phyloP scores from a whole-genome alignment of 1,140 invertebrate species.

The Calephelis nemesis region DNA sequence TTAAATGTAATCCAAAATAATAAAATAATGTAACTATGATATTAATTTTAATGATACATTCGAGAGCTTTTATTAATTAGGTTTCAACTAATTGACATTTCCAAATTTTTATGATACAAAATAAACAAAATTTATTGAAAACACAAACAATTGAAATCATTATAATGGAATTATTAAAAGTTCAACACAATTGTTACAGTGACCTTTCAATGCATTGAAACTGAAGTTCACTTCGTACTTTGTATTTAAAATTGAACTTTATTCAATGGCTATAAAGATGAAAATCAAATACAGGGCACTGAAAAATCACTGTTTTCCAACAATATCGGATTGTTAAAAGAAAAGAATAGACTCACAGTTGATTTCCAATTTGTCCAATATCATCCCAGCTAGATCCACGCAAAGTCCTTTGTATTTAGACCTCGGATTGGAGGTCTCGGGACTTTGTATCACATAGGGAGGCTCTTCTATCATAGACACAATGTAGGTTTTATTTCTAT shows the following conservation, averaged over 20 bases:
- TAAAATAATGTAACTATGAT: no score
- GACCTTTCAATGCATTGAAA: background rate
- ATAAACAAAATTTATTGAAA: no score
- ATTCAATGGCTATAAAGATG: background rate
- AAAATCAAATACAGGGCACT: background rate
- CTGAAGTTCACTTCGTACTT: background rate
- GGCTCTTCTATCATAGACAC: constrained; percentile 95
- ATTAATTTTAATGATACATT: no score
- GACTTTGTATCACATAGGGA: constrained; percentile 91
- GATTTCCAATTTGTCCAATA: constrained; percentile 90
- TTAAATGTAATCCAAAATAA: no score
- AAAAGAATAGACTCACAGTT: constrained; percentile 83
- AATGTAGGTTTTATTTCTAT: constrained; percentile 93
- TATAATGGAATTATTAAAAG: no score
- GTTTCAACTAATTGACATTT: no score
- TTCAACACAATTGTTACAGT: background rate
- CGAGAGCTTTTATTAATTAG: no score
- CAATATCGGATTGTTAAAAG: constrained; percentile 15
- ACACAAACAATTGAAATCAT: no score
- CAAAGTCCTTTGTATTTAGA: constrained; percentile 92
- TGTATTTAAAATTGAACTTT: background rate
- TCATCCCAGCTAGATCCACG: constrained; percentile 92
- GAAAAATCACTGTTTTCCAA: background rate
- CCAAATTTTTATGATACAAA: no score
- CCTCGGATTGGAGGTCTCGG: constrained; percentile 71